A percentile compares a stretch with the other conserved stretches of the same genome.
These are phyloP conservation scores for Plectrocnemia conspersa DNA, from an alignment of 1,140 invertebrate species.

Conservation along the genomic window DNA sequence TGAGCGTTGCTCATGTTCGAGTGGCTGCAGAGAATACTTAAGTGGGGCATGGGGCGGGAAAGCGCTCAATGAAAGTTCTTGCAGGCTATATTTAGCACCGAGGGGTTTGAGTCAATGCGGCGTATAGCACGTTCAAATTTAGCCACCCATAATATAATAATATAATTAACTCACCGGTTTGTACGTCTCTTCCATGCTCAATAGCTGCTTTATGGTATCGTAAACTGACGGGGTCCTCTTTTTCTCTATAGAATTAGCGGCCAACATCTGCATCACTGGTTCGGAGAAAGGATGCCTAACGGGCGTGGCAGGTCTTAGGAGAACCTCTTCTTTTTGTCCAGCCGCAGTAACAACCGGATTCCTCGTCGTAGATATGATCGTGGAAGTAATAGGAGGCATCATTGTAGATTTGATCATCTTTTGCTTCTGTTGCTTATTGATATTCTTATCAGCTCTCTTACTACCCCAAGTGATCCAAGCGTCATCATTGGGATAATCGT, in stretches of 20 bases:
- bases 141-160: background rate
- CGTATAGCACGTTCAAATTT: constrained; percentile 4
- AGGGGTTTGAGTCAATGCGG: constrained; percentile 24
- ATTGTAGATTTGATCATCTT: constrained; percentile 24
- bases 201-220: constrained; percentile 53
- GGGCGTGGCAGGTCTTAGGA: constrained; percentile 54
- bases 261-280: constrained; percentile 46
- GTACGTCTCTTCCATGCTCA: constrained; percentile 50
- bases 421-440: constrained; percentile 18
- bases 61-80: constrained; percentile 30
- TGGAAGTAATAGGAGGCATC: constrained; percentile 30
- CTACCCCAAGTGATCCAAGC: constrained; percentile 52
- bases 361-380: constrained; percentile 15
- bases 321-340: constrained; percentile 59
- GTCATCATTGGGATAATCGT: constrained; percentile 46
- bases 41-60: constrained; percentile 2
- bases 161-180: constrained; percentile 44
- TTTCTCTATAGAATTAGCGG: constrained; percentile 40
- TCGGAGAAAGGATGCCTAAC: constrained; percentile 47
- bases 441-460: constrained; percentile 42
- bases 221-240: constrained; percentile 45
- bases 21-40: background rate
- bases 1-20: constrained; percentile 17
- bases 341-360: constrained; percentile 32
- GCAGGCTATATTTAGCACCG: constrained; percentile 29